Evolutionary conservation across 1,140 invertebrate species (phyloP).

Genomic region (Asbolus verrucosus): DNA sequence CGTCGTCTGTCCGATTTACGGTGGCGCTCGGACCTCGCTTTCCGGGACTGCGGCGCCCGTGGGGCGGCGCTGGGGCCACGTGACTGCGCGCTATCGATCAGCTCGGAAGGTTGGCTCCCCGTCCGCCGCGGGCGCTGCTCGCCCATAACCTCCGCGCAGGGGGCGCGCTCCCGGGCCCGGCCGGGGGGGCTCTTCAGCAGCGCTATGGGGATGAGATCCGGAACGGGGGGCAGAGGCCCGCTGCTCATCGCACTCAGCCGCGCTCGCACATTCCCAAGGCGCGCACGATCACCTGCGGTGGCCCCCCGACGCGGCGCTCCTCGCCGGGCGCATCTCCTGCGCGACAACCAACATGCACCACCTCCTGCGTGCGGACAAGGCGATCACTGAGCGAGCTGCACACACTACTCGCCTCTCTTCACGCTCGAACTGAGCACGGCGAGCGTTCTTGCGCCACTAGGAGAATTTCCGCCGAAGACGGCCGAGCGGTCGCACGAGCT

Average conservation of each 20-base stretch:
- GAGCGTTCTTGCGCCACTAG: slow-evolving; percentile 55
- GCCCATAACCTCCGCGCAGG: slow-evolving; percentile 61
- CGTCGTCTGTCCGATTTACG: slow-evolving; percentile 65
- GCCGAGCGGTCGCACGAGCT: slow-evolving; percentile 54
- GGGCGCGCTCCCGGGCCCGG: slow-evolving; percentile 44
- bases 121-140: slow-evolving; percentile 62
- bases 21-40: slow-evolving; percentile 60
- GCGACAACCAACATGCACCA: slow-evolving; percentile 10
- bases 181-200: slow-evolving; percentile 58
- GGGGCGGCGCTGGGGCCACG: slow-evolving; percentile 63
- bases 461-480: slow-evolving; percentile 57
- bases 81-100: slow-evolving; percentile 63
- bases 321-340: too few species aligned
- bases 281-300: slow-evolving; percentile 24
- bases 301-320: background rate
- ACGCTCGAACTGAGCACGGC: slow-evolving; percentile 52
- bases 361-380: background rate
- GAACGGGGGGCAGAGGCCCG: slow-evolving; percentile 63
- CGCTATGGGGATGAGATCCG: slow-evolving; percentile 64
- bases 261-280: slow-evolving; percentile 37
- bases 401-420: slow-evolving; percentile 42
- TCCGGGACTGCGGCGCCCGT: slow-evolving; percentile 59
- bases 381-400: background rate
- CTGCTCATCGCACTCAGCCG: slow-evolving; percentile 59
- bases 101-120: slow-evolving; percentile 58